Conservation (phyloP, 2,113 vertebrate species). For the Dipodomys stephensi region DNA sequence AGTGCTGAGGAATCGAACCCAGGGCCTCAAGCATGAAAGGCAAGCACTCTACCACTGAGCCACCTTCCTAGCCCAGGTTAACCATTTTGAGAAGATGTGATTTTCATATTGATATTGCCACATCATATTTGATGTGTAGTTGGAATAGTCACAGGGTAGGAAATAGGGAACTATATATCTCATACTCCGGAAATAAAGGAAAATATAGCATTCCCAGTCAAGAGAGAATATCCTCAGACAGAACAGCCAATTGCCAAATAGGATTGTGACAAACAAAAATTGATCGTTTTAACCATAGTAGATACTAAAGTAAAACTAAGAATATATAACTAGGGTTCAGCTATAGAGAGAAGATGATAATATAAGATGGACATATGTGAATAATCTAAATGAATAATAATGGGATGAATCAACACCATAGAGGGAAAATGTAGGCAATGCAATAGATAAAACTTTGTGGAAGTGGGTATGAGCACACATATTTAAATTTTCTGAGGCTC, state of each 20-base stretch:
- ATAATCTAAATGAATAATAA: background rate
- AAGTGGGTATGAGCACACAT: background rate
- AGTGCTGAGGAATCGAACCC: too few relatives aligned
- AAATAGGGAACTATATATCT: background rate
- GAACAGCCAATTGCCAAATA: background rate
- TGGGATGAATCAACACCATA: background rate
- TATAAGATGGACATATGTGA: background rate
- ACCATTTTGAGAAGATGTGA: background rate
- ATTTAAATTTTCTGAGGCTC: background rate
- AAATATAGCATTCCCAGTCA: background rate
- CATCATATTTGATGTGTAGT: too few relatives aligned
- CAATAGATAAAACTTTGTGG: too few relatives aligned
- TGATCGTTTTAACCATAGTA: background rate
- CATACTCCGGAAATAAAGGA: background rate
- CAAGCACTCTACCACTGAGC: too few relatives aligned
- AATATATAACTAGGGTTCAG: background rate
- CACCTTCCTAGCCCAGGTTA: background rate
- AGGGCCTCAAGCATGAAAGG: too few relatives aligned
- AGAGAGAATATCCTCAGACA: background rate
- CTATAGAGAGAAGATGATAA: background rate
- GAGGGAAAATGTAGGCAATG: too few relatives aligned
- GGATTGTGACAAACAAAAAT: slow-evolving; percentile 10
- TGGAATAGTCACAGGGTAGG: background rate
- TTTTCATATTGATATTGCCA: background rate
- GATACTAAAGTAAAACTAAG: background rate